phyloP scores from a whole-genome alignment of 2,113 vertebrate species.

The Pungitius pungitius region DNA sequence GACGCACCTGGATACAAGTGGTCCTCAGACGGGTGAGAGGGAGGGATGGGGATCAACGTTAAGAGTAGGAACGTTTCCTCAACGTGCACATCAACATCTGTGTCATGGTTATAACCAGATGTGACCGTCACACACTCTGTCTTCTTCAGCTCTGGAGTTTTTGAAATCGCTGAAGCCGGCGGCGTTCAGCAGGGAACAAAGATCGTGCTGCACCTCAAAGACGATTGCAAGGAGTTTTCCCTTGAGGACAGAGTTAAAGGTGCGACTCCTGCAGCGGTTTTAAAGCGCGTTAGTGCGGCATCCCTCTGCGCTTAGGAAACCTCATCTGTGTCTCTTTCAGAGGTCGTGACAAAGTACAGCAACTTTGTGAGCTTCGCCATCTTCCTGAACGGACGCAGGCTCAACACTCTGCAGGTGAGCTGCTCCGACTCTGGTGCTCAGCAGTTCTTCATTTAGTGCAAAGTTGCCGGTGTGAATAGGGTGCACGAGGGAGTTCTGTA shows the following conservation, averaged over 20 bases:
- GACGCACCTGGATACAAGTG: constrained; percentile 87
- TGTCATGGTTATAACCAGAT: neutral
- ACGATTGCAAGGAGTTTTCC: constrained; percentile 93
- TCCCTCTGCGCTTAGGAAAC: neutral
- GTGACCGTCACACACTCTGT: neutral
- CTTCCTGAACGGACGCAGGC: constrained; percentile 90
- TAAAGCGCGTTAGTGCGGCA: neutral
- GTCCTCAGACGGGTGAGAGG: constrained; percentile 92
- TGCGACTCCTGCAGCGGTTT: constrained; percentile 38
- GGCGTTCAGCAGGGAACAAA: constrained; percentile 93
- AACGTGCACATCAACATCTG: neutral
- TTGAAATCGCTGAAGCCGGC: constrained; percentile 91
- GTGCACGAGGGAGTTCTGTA: no score
- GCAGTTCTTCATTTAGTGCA: neutral
- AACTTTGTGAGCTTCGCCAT: constrained; percentile 97
- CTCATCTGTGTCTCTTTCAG: constrained; percentile 72
- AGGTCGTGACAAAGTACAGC: constrained; percentile 96
- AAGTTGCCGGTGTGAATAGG: neutral
- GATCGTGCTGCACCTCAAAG: constrained; percentile 92
- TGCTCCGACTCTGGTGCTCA: no score
- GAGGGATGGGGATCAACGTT: neutral
- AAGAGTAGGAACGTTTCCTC: neutral
- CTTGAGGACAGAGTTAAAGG: constrained; percentile 91
- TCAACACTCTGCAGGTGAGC: constrained; percentile 93
- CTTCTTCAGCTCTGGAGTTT: constrained; percentile 87